Percentiles rank a stretch among this genome's conserved stretches.
phyloP scores from a whole-genome alignment of 2,888 invertebrate genomes.

The Carterocephalus palaemon region DNA sequence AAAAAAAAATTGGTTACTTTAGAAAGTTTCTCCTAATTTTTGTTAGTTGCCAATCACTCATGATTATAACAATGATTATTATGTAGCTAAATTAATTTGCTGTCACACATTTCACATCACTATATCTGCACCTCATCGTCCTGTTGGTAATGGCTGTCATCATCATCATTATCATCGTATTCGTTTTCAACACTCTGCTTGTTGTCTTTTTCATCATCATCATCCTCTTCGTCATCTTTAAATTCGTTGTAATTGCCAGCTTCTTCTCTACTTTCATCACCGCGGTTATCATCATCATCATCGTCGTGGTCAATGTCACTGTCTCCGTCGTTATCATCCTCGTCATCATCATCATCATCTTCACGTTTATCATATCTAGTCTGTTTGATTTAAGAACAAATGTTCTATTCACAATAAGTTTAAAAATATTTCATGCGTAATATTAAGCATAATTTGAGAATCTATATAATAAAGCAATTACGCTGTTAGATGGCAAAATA shows the following conservation, averaged over 20 bases:
- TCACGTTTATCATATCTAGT: slow-evolving; percentile 1
- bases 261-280: slow-evolving; percentile 34
- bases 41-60: slow-evolving; percentile 22
- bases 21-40: too few species aligned
- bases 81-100: slow-evolving; percentile 42
- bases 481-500: too few species aligned
- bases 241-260: slow-evolving; percentile 40
- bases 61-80: slow-evolving; percentile 16
- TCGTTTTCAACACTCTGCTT: slow-evolving; percentile 42
- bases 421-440: too few species aligned
- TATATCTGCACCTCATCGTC: slow-evolving; percentile 47
- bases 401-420: slow-evolving; percentile 1
- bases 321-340: slow-evolving; percentile 39
- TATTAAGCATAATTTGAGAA: too few species aligned
- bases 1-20: too few species aligned
- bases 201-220: slow-evolving; percentile 35
- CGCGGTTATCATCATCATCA: slow-evolving; percentile 36
- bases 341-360: slow-evolving; percentile 38
- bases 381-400: slow-evolving; percentile 15
- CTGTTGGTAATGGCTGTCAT: slow-evolving; percentile 44
- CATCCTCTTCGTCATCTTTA: slow-evolving; percentile 17
- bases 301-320: slow-evolving; percentile 37
- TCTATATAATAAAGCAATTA: too few species aligned
- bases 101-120: slow-evolving; percentile 47
- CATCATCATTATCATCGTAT: slow-evolving; percentile 44